These are phyloP conservation scores for Typhlichthys eigenmanni DNA, from an alignment of 2,797 vertebrate genomes.

Conservation along the genomic window DNA sequence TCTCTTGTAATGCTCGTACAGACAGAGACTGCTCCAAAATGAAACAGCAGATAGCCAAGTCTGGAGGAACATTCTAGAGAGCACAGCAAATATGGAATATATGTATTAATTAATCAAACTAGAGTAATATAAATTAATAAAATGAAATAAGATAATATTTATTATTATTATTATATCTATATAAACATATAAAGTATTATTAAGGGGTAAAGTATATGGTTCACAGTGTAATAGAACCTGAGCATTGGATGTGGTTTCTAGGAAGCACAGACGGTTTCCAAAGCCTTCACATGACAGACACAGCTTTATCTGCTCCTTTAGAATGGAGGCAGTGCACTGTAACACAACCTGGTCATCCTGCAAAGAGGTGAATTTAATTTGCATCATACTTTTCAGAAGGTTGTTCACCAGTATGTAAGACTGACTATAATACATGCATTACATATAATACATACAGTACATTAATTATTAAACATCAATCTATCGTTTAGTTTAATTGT, in stretches of 20 bases:
- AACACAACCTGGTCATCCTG: slow-evolving; percentile 90
- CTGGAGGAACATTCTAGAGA: slow-evolving; percentile 88
- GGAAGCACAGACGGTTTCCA: slow-evolving; percentile 90
- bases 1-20: slow-evolving; percentile 90
- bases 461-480: not conserved
- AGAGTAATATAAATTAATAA: not conserved
- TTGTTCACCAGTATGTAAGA: not conserved
- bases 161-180: too few relatives aligned
- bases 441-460: not conserved
- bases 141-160: too few relatives aligned
- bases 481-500: not conserved
- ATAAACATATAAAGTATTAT: not conserved
- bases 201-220: not conserved
- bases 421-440: not conserved
- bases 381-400: not conserved
- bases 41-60: slow-evolving; percentile 91
- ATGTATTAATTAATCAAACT: not conserved
- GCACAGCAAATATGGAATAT: not conserved
- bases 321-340: slow-evolving; percentile 87
- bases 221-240: slow-evolving; percentile 71
- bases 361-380: slow-evolving; percentile 16
- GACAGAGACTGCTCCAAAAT: slow-evolving; percentile 91
- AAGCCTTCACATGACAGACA: slow-evolving; percentile 92
- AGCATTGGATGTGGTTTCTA: slow-evolving; percentile 91
- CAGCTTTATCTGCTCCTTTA: slow-evolving; percentile 91